phyloP scores from a whole-genome alignment of 2,113 vertebrate species.

The Tetraodon nigroviridis region DNA sequence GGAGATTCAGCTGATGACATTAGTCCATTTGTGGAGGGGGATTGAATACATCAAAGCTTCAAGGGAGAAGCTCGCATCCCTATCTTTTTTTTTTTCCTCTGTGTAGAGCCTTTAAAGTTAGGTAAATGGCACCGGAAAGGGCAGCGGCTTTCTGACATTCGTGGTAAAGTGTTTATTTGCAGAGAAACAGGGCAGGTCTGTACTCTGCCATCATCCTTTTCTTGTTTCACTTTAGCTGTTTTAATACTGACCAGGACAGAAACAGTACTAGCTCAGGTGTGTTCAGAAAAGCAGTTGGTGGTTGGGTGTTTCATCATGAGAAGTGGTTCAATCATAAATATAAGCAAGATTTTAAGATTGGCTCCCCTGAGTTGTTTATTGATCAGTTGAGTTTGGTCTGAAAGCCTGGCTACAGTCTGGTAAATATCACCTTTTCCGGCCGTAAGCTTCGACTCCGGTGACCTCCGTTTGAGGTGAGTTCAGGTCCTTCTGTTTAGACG shows the following conservation, averaged over 20 bases:
- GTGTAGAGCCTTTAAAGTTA: conserved; percentile 35
- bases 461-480: conserved; percentile 18
- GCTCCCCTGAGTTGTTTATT: no score
- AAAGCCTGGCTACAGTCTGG: not conserved
- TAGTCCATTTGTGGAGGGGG: conserved; percentile 11
- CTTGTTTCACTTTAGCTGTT: no score
- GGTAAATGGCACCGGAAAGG: conserved; percentile 41
- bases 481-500: conserved; percentile 20
- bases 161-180: conserved; percentile 54
- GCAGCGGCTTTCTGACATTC: conserved; percentile 40
- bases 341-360: no score
- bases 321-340: no score
- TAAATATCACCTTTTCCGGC: not conserved
- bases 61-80: conserved; percentile 4
- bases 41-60: conserved; percentile 22
- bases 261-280: no score
- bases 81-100: conserved; percentile 13
- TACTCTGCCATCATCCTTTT: no score
- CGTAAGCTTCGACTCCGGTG: not conserved
- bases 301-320: no score
- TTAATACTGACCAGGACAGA: no score
- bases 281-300: no score
- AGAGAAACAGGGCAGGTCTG: conserved; percentile 23
- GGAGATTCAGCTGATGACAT: conserved; percentile 12
- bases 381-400: not conserved